Conservation (phyloP, 2,888 invertebrate species). For the Drosophila prolongata region DNA sequence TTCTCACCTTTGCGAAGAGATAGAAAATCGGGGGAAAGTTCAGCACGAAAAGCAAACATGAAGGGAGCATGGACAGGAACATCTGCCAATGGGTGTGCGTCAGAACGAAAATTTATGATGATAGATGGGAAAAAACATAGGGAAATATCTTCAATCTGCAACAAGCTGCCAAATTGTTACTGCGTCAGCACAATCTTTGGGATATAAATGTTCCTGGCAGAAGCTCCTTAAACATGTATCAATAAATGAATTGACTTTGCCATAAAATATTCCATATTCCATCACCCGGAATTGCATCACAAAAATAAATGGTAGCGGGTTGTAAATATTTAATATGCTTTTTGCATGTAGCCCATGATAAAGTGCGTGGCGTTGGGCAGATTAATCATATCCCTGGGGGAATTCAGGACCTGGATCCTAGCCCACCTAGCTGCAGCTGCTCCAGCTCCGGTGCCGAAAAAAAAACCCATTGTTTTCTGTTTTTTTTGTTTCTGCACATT, state of each 20-base stretch:
- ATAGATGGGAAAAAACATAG: slow-evolving; percentile 25
- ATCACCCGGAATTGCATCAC: slow-evolving; percentile 56
- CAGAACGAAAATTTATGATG: slow-evolving; percentile 62
- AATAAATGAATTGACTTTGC: slow-evolving; percentile 49
- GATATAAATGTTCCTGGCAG: slow-evolving; percentile 4
- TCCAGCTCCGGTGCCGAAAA: slow-evolving; percentile 16
- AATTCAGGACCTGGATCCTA: slow-evolving; percentile 11
- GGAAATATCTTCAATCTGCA: slow-evolving; percentile 32
- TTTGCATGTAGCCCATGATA: slow-evolving; percentile 56
- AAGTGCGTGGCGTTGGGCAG: slow-evolving; percentile 67
- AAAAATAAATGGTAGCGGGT: slow-evolving; percentile 21
- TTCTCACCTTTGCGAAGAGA: slow-evolving; percentile 50
- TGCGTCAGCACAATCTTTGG: slow-evolving; percentile 14
- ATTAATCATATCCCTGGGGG: slow-evolving; percentile 65
- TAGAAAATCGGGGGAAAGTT: neutral
- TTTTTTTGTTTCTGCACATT: slow-evolving; percentile 57
- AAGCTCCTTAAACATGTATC: slow-evolving; percentile 26
- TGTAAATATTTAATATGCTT: slow-evolving; percentile 72
- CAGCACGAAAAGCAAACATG: slow-evolving; percentile 30
- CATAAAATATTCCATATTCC: slow-evolving; percentile 64
- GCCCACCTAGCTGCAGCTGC: slow-evolving; percentile 46
- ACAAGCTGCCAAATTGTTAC: slow-evolving; percentile 44
- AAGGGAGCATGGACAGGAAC: slow-evolving; percentile 33
- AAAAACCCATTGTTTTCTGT: slow-evolving; percentile 21
- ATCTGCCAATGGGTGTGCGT: slow-evolving; percentile 50